Conservation (phyloP, 2,113 vertebrate species). For the Charadrius vociferus region DNA sequence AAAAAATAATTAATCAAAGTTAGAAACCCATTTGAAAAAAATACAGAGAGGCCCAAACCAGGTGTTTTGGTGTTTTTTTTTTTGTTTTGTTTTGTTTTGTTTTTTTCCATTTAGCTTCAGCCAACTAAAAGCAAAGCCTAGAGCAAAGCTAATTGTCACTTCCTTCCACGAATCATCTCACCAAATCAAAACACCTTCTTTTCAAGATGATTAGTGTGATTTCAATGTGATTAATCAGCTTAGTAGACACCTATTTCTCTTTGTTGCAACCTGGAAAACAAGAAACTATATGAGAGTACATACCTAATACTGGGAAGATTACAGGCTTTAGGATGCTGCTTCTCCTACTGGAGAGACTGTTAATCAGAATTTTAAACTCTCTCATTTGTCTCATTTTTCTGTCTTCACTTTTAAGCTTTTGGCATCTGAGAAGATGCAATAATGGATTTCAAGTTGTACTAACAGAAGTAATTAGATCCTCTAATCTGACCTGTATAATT, state of each 20-base stretch:
- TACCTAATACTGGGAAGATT: neutral
- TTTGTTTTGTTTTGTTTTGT: no score
- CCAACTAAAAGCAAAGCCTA: neutral
- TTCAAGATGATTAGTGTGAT: neutral
- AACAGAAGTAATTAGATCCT: neutral
- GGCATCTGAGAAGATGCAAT: neutral
- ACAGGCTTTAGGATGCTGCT: neutral
- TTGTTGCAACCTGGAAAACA: neutral
- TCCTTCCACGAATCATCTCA: neutral
- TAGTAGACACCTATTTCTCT: neutral
- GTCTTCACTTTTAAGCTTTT: neutral
- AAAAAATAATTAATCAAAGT: neutral
- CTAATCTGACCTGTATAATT: neutral
- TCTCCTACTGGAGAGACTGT: neutral
- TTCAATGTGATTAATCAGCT: neutral
- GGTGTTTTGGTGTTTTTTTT: neutral
- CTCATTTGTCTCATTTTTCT: neutral
- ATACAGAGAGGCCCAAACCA: neutral
- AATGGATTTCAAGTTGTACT: neutral
- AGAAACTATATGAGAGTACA: neutral
- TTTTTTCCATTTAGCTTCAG: neutral
- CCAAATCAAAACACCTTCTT: neutral
- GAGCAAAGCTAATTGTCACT: neutral
- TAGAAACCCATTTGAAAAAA: neutral
- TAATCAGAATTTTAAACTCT: neutral